Conservation (phyloP, 2,113 vertebrate genomes). For the Aleadryas rufinucha region DNA sequence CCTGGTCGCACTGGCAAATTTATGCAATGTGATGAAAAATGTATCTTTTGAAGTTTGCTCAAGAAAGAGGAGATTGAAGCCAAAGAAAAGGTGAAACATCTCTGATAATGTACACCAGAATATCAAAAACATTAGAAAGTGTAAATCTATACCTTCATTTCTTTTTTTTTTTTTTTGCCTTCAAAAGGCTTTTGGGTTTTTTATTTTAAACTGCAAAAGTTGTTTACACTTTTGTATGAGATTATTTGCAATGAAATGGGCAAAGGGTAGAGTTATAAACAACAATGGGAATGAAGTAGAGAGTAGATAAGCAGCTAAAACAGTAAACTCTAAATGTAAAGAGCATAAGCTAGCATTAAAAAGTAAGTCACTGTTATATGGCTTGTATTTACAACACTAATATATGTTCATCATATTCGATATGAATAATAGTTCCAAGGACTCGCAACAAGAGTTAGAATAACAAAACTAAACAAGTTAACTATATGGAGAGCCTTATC, state of each 20-base stretch:
- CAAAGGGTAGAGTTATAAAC: neutral
- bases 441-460: neutral
- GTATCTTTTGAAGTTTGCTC: neutral
- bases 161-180: neutral
- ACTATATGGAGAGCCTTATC: neutral
- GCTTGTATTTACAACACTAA: neutral
- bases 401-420: neutral
- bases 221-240: neutral
- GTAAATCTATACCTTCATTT: neutral
- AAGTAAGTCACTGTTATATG: neutral
- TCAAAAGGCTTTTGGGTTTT: neutral
- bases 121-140: neutral
- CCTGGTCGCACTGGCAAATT: neutral
- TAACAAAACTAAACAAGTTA: neutral
- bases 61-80: neutral
- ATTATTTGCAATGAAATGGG: neutral
- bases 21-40: neutral
- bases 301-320: neutral
- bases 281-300: neutral
- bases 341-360: neutral
- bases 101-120: neutral
- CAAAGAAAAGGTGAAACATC: conserved; percentile 6
- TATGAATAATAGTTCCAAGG: neutral
- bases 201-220: neutral
- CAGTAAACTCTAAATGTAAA: neutral